A percentile compares a stretch with the other conserved stretches of the same genome.
Conservation (phyloP, 2,888 invertebrate species). For the Hyposoter dolosus region DNA sequence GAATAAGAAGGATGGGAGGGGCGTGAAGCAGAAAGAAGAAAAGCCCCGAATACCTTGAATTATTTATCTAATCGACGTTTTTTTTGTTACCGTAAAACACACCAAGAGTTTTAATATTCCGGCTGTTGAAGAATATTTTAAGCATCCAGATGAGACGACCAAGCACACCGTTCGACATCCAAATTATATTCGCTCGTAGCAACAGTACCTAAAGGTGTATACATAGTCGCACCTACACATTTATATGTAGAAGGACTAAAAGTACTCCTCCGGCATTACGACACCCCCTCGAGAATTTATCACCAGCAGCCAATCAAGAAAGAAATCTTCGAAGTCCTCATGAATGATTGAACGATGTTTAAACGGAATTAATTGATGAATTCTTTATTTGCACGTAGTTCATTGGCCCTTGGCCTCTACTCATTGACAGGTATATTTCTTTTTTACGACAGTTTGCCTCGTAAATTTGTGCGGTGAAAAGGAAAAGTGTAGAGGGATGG, state of each 20-base stretch:
- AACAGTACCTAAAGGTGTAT: conserved; percentile 1
- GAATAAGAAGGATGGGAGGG: conserved; percentile 17
- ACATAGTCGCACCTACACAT: conserved; percentile 23
- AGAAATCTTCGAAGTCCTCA: conserved; percentile 66
- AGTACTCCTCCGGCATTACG: conserved; percentile 46
- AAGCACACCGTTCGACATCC: conserved; percentile 51
- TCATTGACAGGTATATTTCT: conserved; percentile 52
- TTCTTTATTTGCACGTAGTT: conserved; percentile 61
- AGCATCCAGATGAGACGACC: conserved; percentile 63
- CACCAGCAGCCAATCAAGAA: conserved; percentile 65
- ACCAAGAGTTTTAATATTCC: conserved; percentile 67
- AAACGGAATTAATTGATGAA: conserved; percentile 69
- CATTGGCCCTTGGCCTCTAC: conserved; percentile 50
- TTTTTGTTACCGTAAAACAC: conserved; percentile 68
- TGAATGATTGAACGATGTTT: conserved; percentile 68
- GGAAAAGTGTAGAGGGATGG: neutral
- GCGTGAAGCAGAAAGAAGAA: conserved; percentile 42
- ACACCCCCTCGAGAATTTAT: conserved; percentile 65
- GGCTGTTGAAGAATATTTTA: conserved; percentile 65
- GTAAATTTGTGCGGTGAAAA: conserved; percentile 5
- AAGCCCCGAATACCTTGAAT: conserved; percentile 81
- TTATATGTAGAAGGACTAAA: conserved; percentile 23
- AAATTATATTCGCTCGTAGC: conserved; percentile 56
- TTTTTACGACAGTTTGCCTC: conserved; percentile 49
- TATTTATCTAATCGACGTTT: conserved; percentile 81